Conservation (phyloP, 2,888 invertebrate species). For the Rhingia campestris region DNA sequence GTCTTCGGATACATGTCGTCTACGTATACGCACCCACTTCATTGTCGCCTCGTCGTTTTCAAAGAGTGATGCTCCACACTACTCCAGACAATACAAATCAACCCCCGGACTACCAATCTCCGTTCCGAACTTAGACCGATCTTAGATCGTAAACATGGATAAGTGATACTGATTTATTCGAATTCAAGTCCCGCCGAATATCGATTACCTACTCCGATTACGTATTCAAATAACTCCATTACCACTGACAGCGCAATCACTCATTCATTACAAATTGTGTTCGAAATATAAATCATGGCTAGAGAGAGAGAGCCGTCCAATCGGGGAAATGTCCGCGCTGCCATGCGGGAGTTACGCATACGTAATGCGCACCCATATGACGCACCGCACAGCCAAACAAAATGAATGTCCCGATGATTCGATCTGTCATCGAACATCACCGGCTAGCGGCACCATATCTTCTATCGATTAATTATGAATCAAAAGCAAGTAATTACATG, state of each 20-base stretch:
- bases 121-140: too few relatives aligned
- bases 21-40: too few relatives aligned
- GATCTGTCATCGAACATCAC: conserved; percentile 60
- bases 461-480: conserved; percentile 79
- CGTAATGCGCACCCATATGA: conserved; percentile 54
- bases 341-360: conserved; percentile 69
- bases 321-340: conserved; percentile 31
- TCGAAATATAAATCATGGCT: conserved; percentile 70
- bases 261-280: conserved; percentile 70
- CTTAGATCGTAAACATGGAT: neutral
- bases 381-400: conserved; percentile 53
- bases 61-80: too few relatives aligned
- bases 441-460: conserved; percentile 46
- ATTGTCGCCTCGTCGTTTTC: too few relatives aligned
- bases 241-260: conserved; percentile 72
- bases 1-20: too few relatives aligned
- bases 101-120: too few relatives aligned
- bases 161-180: conserved; percentile 51
- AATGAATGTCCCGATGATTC: conserved; percentile 32
- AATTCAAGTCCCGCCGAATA: conserved; percentile 63
- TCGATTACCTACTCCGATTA: conserved; percentile 60
- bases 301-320: conserved; percentile 16
- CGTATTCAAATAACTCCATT: conserved; percentile 72
- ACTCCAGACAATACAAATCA: too few relatives aligned
- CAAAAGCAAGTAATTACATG: conserved; percentile 81